A percentile compares a stretch with the other conserved stretches of the same genome.
Evolutionary conservation across 2,797 vertebrate genomes (phyloP).

Genomic region (Karalla daura): DNA sequence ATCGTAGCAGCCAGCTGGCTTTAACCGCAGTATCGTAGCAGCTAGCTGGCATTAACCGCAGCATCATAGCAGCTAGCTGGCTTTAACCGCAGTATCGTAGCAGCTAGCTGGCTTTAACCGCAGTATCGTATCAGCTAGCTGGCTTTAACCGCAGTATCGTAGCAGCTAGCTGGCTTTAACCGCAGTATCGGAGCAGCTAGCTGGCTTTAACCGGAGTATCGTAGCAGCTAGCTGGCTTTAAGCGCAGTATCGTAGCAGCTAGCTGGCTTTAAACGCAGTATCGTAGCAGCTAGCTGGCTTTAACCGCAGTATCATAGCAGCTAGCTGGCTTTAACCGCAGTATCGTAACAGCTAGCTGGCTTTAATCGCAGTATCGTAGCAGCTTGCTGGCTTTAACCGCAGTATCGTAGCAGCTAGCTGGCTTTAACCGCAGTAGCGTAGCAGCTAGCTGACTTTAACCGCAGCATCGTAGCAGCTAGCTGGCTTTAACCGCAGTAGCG

Average conservation of each 20-base stretch:
- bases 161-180: constrained; percentile 42
- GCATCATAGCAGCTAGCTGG: constrained; percentile 36
- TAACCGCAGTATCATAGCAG: constrained; percentile 36
- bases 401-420: constrained; percentile 39
- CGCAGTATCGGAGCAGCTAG: constrained; percentile 43
- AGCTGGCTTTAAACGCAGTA: constrained; percentile 25
- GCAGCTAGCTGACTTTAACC: constrained; percentile 36
- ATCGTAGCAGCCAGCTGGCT: constrained; percentile 35
- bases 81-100: constrained; percentile 20
- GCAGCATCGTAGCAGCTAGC: constrained; percentile 42
- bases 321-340: constrained; percentile 53
- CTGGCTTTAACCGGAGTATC: constrained; percentile 19
- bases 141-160: constrained; percentile 18
- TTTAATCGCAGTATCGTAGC: constrained; percentile 19
- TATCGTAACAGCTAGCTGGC: constrained; percentile 38
- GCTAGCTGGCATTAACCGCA: too few species aligned
- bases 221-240: too few species aligned
- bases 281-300: too few species aligned
- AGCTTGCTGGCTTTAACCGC: constrained; percentile 46
- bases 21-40: constrained; percentile 13
- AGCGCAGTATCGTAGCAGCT: constrained; percentile 45
- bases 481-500: constrained; percentile 19
- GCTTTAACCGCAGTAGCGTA: constrained; percentile 20
- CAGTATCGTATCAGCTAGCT: constrained; percentile 42
- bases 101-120: constrained; percentile 43